Conservation (phyloP, 2,797 vertebrate genomes). For the Pristis pectinata region DNA sequence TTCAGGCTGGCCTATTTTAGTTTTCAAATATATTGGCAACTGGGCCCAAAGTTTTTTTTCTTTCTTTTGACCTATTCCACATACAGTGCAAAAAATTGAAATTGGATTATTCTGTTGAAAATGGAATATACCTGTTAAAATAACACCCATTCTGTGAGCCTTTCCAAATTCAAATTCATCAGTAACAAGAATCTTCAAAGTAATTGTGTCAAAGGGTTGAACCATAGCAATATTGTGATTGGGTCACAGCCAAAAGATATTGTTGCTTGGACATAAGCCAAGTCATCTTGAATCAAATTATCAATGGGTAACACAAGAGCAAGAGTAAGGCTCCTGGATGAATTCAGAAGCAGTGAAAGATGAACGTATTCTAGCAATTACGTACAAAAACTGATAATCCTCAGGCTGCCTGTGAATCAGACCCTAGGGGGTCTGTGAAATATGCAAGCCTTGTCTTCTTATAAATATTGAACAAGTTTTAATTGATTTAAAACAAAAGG, state of each 20-base stretch:
- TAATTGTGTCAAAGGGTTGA: conserved; percentile 14
- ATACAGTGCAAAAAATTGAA: neutral
- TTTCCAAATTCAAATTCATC: neutral
- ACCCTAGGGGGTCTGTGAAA: neutral
- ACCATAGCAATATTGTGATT: conserved; percentile 21
- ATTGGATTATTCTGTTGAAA: conserved; percentile 2
- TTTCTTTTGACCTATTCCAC: conserved; percentile 13
- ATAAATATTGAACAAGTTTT: neutral
- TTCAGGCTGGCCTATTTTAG: conserved; percentile 30
- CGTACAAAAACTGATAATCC: neutral
- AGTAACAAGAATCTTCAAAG: neutral
- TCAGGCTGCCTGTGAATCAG: neutral
- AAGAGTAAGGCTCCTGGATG: neutral
- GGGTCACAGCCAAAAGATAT: neutral
- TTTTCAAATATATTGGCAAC: conserved; percentile 7
- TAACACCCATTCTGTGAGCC: neutral
- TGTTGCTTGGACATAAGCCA: neutral
- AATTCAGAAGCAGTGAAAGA: neutral
- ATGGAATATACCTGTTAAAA: conserved; percentile 21
- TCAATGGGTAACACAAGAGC: neutral
- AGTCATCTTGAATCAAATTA: neutral
- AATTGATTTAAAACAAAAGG: neutral
- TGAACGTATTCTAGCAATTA: neutral
- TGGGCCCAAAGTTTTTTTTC: neutral
- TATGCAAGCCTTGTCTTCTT: neutral